Evolutionary conservation across 2,888 invertebrate species (phyloP), one percentile per base, ranked within the genome.

Genomic region (Pristionchus mayeri): DNA sequence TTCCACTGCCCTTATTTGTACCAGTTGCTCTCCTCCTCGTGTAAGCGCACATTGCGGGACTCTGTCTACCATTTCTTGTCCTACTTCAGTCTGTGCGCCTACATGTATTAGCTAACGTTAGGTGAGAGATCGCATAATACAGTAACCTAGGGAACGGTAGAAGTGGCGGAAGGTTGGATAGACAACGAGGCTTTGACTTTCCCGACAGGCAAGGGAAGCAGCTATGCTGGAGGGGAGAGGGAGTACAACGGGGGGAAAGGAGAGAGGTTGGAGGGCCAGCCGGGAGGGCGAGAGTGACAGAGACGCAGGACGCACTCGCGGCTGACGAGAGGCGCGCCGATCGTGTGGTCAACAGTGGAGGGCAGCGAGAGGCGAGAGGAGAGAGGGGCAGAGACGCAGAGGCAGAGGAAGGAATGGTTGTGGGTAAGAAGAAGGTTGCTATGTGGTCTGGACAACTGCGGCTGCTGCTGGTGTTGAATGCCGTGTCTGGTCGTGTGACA

Each of bases 351-450:
- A 57, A 27, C 27, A 50, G n/a, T 71, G 50, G 76, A 78, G 76
- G 50, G 76, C 50, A 40, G 76, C 30, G 76, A 78, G 76, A 50
- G 40, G 18, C 13, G 63, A 21, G 50, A 30, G 24, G 76, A 78
- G 76, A 11, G 40, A 40, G 34, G 40, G 57, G 24, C 37, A 80
- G 80, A 80, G 80, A 80, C 80, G 80, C 80, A 80, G 80, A 57
- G 80, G 37, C 44, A 78, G 48, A n/a, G 78, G 71, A 16, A 71
- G 71, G 71, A 71, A 71, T 71, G 71, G 40, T 18, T n/a, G 44
- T 44, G 40, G 63, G 37, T 71, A 50, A 9, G 57, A 57, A 71
- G 75, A 44, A 40, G 76, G 50, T 52, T 50, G 50, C 50, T 48
- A 24, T 1, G 30, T 30, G 16, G 44, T 75, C 75, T 48, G 50